Evolutionary conservation across 1,140 invertebrate species (phyloP).

Genomic region (Sesamia nonagrioides): DNA sequence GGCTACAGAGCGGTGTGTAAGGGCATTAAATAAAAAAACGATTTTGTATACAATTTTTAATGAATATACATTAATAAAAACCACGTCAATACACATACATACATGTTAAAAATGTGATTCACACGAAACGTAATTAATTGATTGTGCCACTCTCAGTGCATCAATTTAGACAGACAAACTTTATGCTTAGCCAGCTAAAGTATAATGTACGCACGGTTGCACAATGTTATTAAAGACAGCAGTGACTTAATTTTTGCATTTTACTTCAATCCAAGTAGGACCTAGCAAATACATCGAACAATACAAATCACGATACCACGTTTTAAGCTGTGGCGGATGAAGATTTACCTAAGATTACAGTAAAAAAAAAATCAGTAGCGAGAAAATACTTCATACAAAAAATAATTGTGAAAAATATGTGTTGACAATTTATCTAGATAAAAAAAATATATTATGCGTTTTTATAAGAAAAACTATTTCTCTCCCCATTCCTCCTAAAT

Average conservation of each 20-base stretch:
- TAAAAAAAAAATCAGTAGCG: not conserved
- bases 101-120: constrained; percentile 71
- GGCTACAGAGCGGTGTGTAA: too few relatives aligned
- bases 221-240: constrained; percentile 16
- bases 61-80: constrained; percentile 83
- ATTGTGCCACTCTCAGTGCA: constrained; percentile 67
- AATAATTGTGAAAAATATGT: constrained; percentile 31
- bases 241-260: constrained; percentile 20
- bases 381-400: constrained; percentile 1
- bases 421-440: constrained; percentile 8
- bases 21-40: constrained; percentile 57
- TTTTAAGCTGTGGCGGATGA: not conserved
- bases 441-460: constrained; percentile 19
- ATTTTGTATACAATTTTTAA: constrained; percentile 67
- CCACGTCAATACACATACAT: constrained; percentile 79
- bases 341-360: not conserved
- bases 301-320: not conserved
- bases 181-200: constrained; percentile 31
- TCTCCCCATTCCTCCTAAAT: constrained; percentile 7
- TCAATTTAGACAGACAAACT: not conserved
- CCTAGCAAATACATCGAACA: not conserved
- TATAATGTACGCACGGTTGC: constrained; percentile 4
- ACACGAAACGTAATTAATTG: constrained; percentile 67
- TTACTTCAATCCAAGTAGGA: not conserved
- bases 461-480: not conserved